Conservation (phyloP, 1,140 invertebrate genomes). For the Drosophila jambulina region DNA sequence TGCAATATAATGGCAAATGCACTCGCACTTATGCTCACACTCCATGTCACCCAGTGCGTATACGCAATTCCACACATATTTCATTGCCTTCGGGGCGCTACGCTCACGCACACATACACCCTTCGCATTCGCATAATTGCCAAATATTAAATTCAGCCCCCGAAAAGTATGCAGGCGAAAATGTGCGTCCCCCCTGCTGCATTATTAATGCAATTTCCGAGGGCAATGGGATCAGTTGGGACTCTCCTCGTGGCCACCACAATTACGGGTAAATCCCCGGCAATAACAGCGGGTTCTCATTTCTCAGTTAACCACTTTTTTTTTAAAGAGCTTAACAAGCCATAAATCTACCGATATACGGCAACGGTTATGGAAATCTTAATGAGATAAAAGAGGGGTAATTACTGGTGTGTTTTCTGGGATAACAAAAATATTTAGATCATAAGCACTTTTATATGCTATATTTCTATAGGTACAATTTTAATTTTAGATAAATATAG, state of each 20-base stretch:
- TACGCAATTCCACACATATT: conserved; percentile 23
- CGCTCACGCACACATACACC: conserved; percentile 3
- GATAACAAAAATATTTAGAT: too few relatives aligned
- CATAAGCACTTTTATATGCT: background rate
- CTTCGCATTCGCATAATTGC: conserved; percentile 63
- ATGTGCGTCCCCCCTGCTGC: conserved; percentile 10
- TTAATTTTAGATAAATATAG: background rate
- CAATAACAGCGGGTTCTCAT: background rate
- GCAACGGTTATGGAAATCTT: background rate
- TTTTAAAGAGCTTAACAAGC: background rate
- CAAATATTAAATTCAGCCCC: conserved; percentile 74
- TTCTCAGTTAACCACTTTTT: background rate
- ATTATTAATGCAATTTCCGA: conserved; percentile 72
- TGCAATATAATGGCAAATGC: conserved; percentile 69
- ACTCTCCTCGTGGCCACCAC: conserved; percentile 31
- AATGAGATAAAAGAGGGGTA: too few relatives aligned
- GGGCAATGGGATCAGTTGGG: conserved; percentile 17
- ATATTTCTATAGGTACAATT: background rate
- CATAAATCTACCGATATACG: background rate
- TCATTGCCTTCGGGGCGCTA: conserved; percentile 15
- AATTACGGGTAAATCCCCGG: conserved; percentile 37
- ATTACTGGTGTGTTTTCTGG: background rate
- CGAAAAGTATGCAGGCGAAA: conserved; percentile 63
- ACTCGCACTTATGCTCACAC: conserved; percentile 19
- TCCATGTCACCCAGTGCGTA: conserved; percentile 21